Conservation (phyloP, 2,797 vertebrate genomes). For the Monodelphis domestica region DNA sequence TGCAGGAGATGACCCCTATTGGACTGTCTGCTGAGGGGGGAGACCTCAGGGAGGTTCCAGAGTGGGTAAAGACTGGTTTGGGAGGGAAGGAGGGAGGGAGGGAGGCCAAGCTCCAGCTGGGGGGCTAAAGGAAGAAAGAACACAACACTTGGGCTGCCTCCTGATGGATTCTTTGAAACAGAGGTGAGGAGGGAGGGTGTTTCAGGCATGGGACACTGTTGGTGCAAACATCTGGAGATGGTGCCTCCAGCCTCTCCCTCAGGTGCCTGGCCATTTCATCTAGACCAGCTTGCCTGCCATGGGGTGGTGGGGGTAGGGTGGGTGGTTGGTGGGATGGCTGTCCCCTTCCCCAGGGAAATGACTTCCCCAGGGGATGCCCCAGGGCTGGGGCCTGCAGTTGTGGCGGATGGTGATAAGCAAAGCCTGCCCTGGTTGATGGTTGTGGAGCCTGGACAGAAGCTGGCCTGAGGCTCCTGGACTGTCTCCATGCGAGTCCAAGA, state of each 20-base stretch:
- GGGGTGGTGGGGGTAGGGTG: not conserved
- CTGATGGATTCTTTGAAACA: not conserved
- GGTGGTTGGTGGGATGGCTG: not conserved
- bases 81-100: not conserved
- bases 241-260: not conserved
- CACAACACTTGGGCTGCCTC: not conserved
- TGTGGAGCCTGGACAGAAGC: not conserved
- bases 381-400: not conserved
- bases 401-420: no score
- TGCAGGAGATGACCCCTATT: not conserved
- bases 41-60: not conserved
- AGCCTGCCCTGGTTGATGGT: not conserved
- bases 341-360: not conserved
- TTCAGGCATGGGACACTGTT: no score
- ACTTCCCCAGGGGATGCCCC: not conserved
- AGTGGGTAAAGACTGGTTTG: not conserved
- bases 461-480: not conserved
- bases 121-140: no score
- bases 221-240: no score
- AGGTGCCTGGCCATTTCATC: not conserved
- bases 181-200: not conserved
- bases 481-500: no score
- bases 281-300: not conserved
- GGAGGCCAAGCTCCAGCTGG: no score
- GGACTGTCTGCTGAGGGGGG: not conserved